Base-by-base conservation (phyloP, 2,888 invertebrate genomes). In the Mechanitis messenoides region DNA sequence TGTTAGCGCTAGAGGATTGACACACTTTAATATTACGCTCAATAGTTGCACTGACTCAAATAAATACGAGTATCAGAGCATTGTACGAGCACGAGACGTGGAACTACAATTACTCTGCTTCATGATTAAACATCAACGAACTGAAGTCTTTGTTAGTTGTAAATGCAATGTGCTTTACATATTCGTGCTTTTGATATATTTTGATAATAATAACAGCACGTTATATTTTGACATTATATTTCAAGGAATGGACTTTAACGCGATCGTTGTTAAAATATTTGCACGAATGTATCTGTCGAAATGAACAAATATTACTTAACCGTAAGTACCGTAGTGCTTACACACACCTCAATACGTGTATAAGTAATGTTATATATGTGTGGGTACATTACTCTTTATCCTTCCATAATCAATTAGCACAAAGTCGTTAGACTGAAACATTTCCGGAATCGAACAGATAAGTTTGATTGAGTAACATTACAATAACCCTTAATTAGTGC, bases 1-100 rank as follows among this genome's bases (percentile, higher is more conserved):
- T 78, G 78, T 80, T 78, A 74, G 78, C 73, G 76, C 79, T 76
- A 74, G 71, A 71, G 70, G 68, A 66, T 69, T 72, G 70, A 71
- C 69, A 69, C 69, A 69, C 56, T 67, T 65, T 69, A 69, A 69
- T 67, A 67, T 69, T 63, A 67, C 69, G 20, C 20, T 20, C 20
- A 20, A 35, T 35, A 35, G 11, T 38, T 42, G 68, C 69, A 66
- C 68, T 59, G 65, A 58, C 54, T 55, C 58, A 58, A 28, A 54
- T 45, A 58, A 28, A 54, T 45, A 46, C 35, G 7, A 42, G 9
- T 9, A 42, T 42, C 9, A 35, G 35, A 2, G 35, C 35, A 35
- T 6, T 2, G 35, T 35, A 35, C 35, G 35, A 50, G 12, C 53
- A 59, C 33, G 31, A 46, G 12, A 55, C 35, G 46, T 54, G 28